Percentiles rank a stretch among this genome's conserved stretches.
These are phyloP conservation scores for Urosaurus nigricauda DNA, from an alignment of 2,797 vertebrate genomes.

Conservation along the genomic window DNA sequence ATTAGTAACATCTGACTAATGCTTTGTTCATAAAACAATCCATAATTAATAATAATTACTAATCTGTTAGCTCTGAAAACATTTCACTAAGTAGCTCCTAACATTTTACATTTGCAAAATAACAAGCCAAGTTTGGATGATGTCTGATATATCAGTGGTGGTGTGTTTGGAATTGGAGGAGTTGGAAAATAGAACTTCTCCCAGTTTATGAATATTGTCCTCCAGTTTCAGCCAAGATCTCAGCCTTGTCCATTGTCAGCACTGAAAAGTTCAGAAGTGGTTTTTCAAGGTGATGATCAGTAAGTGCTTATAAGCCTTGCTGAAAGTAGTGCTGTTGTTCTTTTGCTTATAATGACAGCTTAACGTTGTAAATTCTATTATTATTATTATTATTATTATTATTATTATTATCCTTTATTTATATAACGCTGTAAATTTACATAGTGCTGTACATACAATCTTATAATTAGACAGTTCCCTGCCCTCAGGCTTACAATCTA, in stretches of 20 bases:
- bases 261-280: not conserved
- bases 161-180: not conserved
- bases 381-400: too few relatives aligned
- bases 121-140: not conserved
- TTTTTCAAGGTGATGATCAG: not conserved
- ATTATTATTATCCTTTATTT: too few relatives aligned
- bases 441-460: too few relatives aligned
- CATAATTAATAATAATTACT: not conserved
- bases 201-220: not conserved
- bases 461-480: too few relatives aligned
- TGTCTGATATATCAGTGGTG: not conserved
- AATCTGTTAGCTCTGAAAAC: too few relatives aligned
- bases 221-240: too few relatives aligned
- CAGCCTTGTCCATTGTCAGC: too few relatives aligned
- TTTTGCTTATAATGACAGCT: too few relatives aligned
- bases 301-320: not conserved
- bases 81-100: not conserved
- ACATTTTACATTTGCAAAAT: not conserved
- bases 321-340: not conserved
- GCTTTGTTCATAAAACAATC: not conserved
- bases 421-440: too few relatives aligned
- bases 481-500: too few relatives aligned
- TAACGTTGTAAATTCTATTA: too few relatives aligned
- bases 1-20: not conserved
- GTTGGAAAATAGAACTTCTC: not conserved